Evolutionary conservation across 2,797 vertebrate species (phyloP).

Genomic region (Anguilla marmorata): DNA sequence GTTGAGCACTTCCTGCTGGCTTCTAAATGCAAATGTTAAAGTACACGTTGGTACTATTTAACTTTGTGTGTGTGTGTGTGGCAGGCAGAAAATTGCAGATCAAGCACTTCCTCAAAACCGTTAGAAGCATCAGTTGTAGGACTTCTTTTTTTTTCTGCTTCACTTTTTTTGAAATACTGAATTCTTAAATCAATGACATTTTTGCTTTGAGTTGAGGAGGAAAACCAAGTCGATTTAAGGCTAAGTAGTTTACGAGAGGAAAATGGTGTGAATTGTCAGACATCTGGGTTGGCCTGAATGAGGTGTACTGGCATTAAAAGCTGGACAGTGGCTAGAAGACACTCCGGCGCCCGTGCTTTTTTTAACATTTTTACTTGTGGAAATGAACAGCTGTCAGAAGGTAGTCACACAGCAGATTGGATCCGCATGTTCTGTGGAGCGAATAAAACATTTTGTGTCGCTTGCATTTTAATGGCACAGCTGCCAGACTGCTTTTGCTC

Average conservation of each 20-base stretch:
- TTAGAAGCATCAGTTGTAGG: not conserved
- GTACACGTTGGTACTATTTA: not conserved
- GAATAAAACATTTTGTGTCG: not conserved
- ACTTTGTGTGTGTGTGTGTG: not conserved
- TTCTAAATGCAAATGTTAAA: not conserved
- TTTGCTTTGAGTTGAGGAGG: not conserved
- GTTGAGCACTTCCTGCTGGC: not conserved
- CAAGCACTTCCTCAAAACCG: slow-evolving; percentile 5
- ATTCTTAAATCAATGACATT: no score
- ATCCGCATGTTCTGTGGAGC: not conserved
- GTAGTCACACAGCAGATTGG: not conserved
- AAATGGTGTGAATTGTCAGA: slow-evolving; percentile 4
- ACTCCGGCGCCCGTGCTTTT: not conserved
- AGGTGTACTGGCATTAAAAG: not conserved
- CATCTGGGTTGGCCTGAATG: not conserved
- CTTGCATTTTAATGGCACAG: not conserved
- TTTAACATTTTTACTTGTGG: not conserved
- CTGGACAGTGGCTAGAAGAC: not conserved
- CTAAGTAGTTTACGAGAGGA: not conserved
- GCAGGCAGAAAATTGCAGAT: not conserved
- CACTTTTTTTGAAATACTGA: slow-evolving; percentile 7
- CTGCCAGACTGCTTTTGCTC: not conserved
- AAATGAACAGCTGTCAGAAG: not conserved
- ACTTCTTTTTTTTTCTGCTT: not conserved
- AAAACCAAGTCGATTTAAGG: not conserved